Evolutionary conservation across 2,797 vertebrate species (phyloP).

Genomic region (Lates japonicus): DNA sequence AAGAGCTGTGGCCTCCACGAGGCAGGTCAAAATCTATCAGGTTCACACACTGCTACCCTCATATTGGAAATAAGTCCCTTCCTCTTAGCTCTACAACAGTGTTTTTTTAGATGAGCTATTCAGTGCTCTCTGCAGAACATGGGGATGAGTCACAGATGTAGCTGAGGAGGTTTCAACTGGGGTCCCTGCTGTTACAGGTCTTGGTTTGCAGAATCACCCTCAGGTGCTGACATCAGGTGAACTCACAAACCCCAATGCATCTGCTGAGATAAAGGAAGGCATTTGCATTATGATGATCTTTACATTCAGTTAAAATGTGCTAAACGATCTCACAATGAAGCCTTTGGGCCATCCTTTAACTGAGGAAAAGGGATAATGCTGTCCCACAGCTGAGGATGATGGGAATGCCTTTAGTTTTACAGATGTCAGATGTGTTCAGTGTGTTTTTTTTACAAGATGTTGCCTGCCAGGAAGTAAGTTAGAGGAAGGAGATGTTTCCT

Average conservation of each 20-base stretch:
- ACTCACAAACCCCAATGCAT: conserved; percentile 41
- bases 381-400: too few species aligned
- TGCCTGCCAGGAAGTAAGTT: not conserved
- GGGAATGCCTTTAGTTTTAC: too few species aligned
- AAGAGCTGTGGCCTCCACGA: conserved; percentile 62
- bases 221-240: conserved; percentile 40
- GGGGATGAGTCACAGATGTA: not conserved
- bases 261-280: conserved; percentile 57
- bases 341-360: too few species aligned
- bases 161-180: conserved; percentile 1
- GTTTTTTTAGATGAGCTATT: conserved; percentile 21
- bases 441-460: not conserved
- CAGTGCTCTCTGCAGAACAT: conserved; percentile 43
- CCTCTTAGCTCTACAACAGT: not conserved
- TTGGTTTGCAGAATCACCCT: conserved; percentile 11
- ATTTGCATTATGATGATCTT: not conserved
- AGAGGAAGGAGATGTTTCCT: not conserved
- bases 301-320: not conserved
- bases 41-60: conserved; percentile 90
- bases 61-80: conserved; percentile 72
- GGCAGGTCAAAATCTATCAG: conserved; percentile 90
- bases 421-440: too few species aligned
- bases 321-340: not conserved
- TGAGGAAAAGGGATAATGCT: too few species aligned
- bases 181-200: not conserved